Evolutionary conservation across 2,113 vertebrate species (phyloP), one percentile per base, ranked within the genome.

Genomic region (Pogona vitticeps): DNA sequence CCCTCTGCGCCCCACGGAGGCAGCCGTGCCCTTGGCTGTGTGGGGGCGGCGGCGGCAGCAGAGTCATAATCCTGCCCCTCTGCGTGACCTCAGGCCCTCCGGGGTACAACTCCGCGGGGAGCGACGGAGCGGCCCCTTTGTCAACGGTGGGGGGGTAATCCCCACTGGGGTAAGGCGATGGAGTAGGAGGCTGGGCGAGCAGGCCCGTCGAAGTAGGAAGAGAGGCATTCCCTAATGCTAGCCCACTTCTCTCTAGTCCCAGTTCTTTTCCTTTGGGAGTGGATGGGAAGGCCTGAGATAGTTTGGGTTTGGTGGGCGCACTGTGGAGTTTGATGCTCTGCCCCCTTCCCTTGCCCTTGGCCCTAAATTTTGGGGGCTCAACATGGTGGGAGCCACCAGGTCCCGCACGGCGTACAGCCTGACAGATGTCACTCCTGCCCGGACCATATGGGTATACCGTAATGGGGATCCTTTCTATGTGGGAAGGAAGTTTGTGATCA

Each of bases 391-490:
- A 20, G n/a, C 83, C 18, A 31, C 70, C 0, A 31, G 7, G 1
- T 2, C 70, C 31, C 52, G 46, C 5, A 7, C 38, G 6, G 58
- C 63, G 42, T 89, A 90, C 92, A 91, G 90, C 40, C 65, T 89
- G 26, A 80, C 88, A n/a, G 91, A 93, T 31, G 93, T 93, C 58
- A 93, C 93, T 1, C 93, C 94, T 0, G 95, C 96, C 33, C 96
- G 94, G 94, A 96, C 92, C 18, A 91, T 97, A 61, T 78, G 91
- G 6, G 94, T 97, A 36, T 97, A 96, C 91, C 93, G 95, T 88
- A 97, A 97, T 23, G 96, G 97, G 42, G 97, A 98, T 86, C 92
- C 86, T 9, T 97, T 95, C 86, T 97, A 87, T 7, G 87, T 88
- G 56, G 97, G 96, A 5, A 95, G 90, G 79, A 96, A 92, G 88